Base-by-base conservation (phyloP, 2,113 vertebrate species). In the Nerophis lumbriciformis region DNA sequence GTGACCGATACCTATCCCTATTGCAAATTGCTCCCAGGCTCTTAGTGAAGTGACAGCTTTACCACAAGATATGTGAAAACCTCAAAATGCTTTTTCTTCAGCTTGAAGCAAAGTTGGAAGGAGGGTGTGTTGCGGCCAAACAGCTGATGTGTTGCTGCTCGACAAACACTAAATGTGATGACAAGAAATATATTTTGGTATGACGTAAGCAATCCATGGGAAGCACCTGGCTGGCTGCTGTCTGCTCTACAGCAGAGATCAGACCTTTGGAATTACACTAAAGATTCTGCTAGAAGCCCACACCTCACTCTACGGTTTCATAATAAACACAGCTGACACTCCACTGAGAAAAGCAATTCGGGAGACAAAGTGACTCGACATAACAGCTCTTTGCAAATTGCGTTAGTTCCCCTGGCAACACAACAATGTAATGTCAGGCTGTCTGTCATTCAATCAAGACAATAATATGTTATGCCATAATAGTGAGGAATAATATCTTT, bases 321-420 rank as follows among this genome's bases (percentile, higher is more conserved):
- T 65, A 69, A 73, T 65, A 82, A 75, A 81, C 74, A 79, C 76
- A 76, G 70, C 73, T 82, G 81, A 82, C 67, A 38, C 44, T 63
- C 62, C 1, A 56, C 51, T 48, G 37, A 49, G 44, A 63, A 61
- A 67, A 50, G 59, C 53, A 55, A 66, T 71, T 52, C 54, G 10
- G 16, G 14, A 61, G 44, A 67, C 57, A 56, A 52, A 75, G 66
- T 47, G 55, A 52, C 44, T 71, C 52, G 67, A 57, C 15, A 47
- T 63, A 71, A 69, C 62, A 36, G 58, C 69, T 61, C 38, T 38
- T 44, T 63, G 69, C 62, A 64, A 61, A 72, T 59, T 60, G 60
- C 72, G 78, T 62, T 68, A 53, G 74, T 62, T 83, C 61, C 64
- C 70, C 70, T 53, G 63, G 52, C 62, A 59, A 47, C 44, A 63